Percentiles rank a stretch among this genome's conserved stretches.
Conservation (phyloP, 2,888 invertebrate genomes). For the Lasioglossum lativentre region DNA sequence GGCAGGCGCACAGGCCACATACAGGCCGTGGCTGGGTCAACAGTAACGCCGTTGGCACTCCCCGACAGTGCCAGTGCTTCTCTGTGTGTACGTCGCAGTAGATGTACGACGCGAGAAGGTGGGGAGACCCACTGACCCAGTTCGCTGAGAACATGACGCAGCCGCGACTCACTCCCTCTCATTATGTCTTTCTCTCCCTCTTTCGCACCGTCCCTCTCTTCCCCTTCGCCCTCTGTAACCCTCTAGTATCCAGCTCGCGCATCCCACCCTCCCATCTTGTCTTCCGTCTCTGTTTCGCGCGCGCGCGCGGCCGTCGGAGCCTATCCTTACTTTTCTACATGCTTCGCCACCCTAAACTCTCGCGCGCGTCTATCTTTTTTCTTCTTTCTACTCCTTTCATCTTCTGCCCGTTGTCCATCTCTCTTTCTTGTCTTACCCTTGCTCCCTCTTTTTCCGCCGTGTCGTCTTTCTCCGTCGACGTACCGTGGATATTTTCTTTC, state of each 20-base stretch:
- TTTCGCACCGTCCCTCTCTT: slow-evolving; percentile 42
- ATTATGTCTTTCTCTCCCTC: slow-evolving; percentile 68
- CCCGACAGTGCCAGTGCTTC: slow-evolving; percentile 76
- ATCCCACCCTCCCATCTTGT: slow-evolving; percentile 50
- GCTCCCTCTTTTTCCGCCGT: slow-evolving; percentile 7
- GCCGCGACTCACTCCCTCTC: slow-evolving; percentile 80
- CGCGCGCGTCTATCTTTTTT: slow-evolving; percentile 16
- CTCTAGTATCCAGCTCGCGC: slow-evolving; percentile 45
- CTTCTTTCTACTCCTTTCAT: slow-evolving; percentile 44
- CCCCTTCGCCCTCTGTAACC: slow-evolving; percentile 44
- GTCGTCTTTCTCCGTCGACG: neutral
- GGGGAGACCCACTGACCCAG: slow-evolving; percentile 94
- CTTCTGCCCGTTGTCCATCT: slow-evolving; percentile 33
- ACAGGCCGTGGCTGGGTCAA: slow-evolving; percentile 79
- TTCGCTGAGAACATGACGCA: slow-evolving; percentile 86
- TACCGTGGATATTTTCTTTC: slow-evolving; percentile 45
- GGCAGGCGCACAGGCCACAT: slow-evolving; percentile 66
- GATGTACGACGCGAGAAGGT: slow-evolving; percentile 70
- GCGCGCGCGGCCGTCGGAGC: slow-evolving; percentile 48
- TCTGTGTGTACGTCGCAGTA: slow-evolving; percentile 67
- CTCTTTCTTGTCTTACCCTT: slow-evolving; percentile 12
- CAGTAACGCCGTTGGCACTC: slow-evolving; percentile 84
- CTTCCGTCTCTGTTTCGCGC: slow-evolving; percentile 41
- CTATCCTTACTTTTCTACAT: slow-evolving; percentile 74
- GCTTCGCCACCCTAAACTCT: slow-evolving; percentile 72